A percentile compares a stretch with the other conserved stretches of the same genome.
These are phyloP conservation scores for Salticus scenicus DNA, from an alignment of 2,888 invertebrate species.

Conservation along the genomic window DNA sequence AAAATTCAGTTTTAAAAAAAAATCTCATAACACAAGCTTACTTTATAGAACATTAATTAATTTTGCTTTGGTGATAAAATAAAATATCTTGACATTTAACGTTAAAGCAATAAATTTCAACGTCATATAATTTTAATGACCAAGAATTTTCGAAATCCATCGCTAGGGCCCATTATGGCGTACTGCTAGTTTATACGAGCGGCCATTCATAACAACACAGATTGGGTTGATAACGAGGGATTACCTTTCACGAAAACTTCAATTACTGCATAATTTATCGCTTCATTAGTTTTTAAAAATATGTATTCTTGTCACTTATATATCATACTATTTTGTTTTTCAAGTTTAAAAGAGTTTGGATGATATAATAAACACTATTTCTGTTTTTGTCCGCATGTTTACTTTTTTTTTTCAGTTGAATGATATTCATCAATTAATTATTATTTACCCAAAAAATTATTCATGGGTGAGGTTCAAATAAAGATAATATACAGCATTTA, in stretches of 20 bases:
- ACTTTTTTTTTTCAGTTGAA: too few relatives aligned
- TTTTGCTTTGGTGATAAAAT: neutral
- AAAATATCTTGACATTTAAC: neutral
- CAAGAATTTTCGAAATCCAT: neutral
- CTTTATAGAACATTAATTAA: too few relatives aligned
- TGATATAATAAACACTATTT: too few relatives aligned
- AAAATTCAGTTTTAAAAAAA: too few relatives aligned
- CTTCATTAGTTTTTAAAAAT: constrained; percentile 61
- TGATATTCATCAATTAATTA: too few relatives aligned
- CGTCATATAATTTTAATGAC: neutral
- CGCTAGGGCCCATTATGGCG: constrained; percentile 41
- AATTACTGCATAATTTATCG: constrained; percentile 61
- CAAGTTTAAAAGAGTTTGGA: too few relatives aligned
- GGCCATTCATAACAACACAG: constrained; percentile 29
- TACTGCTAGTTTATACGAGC: constrained; percentile 1
- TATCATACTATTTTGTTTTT: too few relatives aligned
- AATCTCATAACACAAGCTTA: too few relatives aligned
- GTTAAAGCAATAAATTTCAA: neutral
- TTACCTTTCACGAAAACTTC: constrained; percentile 48
- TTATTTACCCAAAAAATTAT: too few relatives aligned
- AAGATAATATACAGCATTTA: too few relatives aligned
- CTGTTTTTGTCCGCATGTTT: too few relatives aligned
- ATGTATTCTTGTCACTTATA: constrained; percentile 35
- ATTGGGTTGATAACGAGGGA: constrained; percentile 33
- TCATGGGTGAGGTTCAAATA: too few relatives aligned